Base-by-base conservation (phyloP, 1,140 invertebrate species). In the Chironomus tepperi region DNA sequence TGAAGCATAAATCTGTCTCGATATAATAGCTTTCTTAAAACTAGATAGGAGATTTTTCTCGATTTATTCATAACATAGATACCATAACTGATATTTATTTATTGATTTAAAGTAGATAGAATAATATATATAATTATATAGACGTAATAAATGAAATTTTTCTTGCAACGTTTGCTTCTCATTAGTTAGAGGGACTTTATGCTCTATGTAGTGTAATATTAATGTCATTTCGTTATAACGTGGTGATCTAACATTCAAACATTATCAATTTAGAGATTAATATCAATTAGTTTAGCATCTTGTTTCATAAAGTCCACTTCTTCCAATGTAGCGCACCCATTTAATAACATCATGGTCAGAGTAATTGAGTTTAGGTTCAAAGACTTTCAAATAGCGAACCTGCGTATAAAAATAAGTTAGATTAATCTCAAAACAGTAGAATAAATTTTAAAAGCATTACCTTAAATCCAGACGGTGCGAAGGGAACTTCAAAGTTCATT, bases 341-440 rank as follows among this genome's bases (percentile, higher is more conserved):
- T 99, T 99, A 80, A 99, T 98, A 77, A 99, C 98, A 84, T 99
- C 98, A 79, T 99, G 97, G 83, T 99, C 98, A 42, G 97, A 99
- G 84, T 99, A 99, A 86, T 99, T 99, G 74, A 99, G 86, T 83
- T 99, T 99, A 0, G 97, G 94, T 83, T 99, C 98, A 79, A 99
- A 99, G 67, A 99, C 98, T 85, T 99, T 99, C 79, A 99, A 84
- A 83, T 99, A 99, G 7, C 98, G 91, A 72, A 99, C 98, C 85
- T 95, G 89, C 34, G 74, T 76, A 75, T 9, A 75, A 70, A 76
- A 0, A 75, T 47, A 73, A 77, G 64, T 75, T 74, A 8, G 1
- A 57, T 57, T 10, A 57, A 57, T 3, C n/a, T 57, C 7, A 3
- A 57, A n/a, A 57, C 8, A 70, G 18, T 2, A 19, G 5, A 15